These are phyloP conservation scores for Aldrovandia affinis DNA, from an alignment of 2,797 vertebrate species.

Conservation along the genomic window DNA sequence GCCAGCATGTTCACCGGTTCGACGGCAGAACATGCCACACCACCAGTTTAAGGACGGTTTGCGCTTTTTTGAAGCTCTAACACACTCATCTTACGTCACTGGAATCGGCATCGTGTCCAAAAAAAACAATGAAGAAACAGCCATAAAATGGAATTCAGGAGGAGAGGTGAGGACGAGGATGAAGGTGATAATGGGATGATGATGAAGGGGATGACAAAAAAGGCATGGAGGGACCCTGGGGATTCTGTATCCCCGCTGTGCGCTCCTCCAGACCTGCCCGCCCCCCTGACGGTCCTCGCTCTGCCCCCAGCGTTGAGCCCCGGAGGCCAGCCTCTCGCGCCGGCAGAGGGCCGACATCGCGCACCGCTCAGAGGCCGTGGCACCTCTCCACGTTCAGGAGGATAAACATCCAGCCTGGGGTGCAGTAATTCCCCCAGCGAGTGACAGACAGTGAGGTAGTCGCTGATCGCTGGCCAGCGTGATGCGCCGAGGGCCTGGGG, in stretches of 20 bases:
- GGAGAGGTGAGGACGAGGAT: too few species aligned
- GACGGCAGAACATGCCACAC: background rate
- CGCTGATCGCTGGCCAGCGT: slow-evolving; percentile 39
- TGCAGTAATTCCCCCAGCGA: slow-evolving; percentile 28
- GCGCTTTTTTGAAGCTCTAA: background rate
- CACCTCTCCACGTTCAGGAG: slow-evolving; percentile 36
- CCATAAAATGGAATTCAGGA: background rate
- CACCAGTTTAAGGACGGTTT: background rate
- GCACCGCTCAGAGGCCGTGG: slow-evolving; percentile 11
- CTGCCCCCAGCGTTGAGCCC: background rate
- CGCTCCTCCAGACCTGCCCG: background rate
- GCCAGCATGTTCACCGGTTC: background rate
- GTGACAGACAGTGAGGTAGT: slow-evolving; percentile 41
- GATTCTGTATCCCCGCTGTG: background rate
- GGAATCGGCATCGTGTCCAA: background rate
- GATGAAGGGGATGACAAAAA: too few species aligned
- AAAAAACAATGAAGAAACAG: background rate
- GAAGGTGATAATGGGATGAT: too few species aligned
- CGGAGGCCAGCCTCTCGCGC: background rate
- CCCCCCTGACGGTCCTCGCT: background rate
- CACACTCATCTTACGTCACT: background rate
- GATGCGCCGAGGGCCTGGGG: slow-evolving; percentile 23
- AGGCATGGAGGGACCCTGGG: background rate
- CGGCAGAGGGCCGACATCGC: background rate
- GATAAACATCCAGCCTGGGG: slow-evolving; percentile 28